Percentiles rank a stretch among this genome's conserved stretches.
Conservation (phyloP, 1,140 invertebrate species). For the Goniozus legneri region DNA sequence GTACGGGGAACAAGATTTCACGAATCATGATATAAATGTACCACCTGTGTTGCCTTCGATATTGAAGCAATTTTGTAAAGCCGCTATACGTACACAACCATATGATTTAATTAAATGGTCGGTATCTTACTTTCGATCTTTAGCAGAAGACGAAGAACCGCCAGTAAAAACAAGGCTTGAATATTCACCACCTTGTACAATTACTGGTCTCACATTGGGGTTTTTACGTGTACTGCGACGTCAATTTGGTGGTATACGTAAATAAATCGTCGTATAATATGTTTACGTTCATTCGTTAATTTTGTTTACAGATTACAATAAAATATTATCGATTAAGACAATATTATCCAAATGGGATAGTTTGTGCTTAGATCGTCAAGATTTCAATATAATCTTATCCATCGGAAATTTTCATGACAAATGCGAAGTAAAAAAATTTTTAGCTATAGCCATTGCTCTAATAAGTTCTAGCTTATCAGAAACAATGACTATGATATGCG, state of each 20-base stretch:
- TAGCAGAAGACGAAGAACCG: conserved; percentile 64
- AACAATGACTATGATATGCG: conserved; percentile 78
- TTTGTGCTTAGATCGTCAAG: conserved; percentile 39
- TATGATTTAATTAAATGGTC: conserved; percentile 84
- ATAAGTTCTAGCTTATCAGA: conserved; percentile 48
- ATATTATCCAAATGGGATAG: conserved; percentile 41
- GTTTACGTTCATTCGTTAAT: conserved; percentile 5
- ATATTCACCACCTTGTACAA: conserved; percentile 59
- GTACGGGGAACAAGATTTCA: too few relatives aligned
- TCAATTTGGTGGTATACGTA: conserved; percentile 58
- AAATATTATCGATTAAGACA: conserved; percentile 33
- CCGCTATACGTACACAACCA: conserved; percentile 86
- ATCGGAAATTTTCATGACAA: conserved; percentile 43
- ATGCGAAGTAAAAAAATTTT: conserved; percentile 49
- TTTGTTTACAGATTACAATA: conserved; percentile 42
- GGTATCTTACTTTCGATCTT: conserved; percentile 70
- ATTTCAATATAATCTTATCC: conserved; percentile 38
- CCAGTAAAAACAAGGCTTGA: conserved; percentile 75
- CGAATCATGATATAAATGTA: conserved; percentile 62
- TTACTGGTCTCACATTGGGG: conserved; percentile 71
- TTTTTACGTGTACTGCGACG: conserved; percentile 73
- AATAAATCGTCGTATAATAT: background rate
- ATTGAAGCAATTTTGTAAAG: conserved; percentile 86
- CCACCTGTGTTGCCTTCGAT: conserved; percentile 80
- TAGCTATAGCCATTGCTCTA: conserved; percentile 44